phyloP scores from a whole-genome alignment of 35 echinoderm and acorn worm species.

The Strongylocentrotus purpuratus region DNA sequence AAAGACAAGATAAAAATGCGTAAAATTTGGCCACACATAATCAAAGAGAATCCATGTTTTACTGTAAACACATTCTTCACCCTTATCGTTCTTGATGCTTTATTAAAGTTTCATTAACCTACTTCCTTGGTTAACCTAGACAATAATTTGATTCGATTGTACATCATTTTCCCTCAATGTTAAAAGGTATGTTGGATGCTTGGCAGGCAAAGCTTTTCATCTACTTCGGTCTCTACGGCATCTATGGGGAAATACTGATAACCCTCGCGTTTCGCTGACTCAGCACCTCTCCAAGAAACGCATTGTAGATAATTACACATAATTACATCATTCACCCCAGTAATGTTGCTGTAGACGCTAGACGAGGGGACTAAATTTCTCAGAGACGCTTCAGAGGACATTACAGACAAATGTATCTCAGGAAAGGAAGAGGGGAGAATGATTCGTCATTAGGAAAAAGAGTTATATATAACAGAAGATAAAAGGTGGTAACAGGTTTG shows the following conservation, averaged over 20 bases:
- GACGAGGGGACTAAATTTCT: not conserved
- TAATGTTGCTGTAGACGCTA: not conserved
- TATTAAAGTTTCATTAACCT: too few relatives aligned
- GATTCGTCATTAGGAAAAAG: not conserved
- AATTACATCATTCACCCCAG: not conserved
- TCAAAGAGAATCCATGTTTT: too few relatives aligned
- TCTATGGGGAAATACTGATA: not conserved
- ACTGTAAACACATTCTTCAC: too few relatives aligned
- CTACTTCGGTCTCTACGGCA: not conserved
- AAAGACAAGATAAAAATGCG: too few relatives aligned
- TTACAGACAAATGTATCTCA: not conserved
- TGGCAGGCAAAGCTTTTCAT: not conserved
- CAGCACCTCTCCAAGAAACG: not conserved
- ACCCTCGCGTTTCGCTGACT: not conserved
- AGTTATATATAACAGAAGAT: not conserved
- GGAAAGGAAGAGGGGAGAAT: not conserved
- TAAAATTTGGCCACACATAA: too few relatives aligned
- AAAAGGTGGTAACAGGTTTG: not conserved
- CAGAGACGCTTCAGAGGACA: not conserved
- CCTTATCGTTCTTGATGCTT: too few relatives aligned
- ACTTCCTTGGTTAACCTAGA: too few relatives aligned
- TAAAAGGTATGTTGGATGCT: too few relatives aligned
- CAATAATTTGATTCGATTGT: too few relatives aligned
- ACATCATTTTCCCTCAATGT: too few relatives aligned
- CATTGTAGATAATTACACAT: not conserved